Base-by-base conservation (phyloP, 1,140 invertebrate genomes). In the Trichogramma pretiosum region DNA sequence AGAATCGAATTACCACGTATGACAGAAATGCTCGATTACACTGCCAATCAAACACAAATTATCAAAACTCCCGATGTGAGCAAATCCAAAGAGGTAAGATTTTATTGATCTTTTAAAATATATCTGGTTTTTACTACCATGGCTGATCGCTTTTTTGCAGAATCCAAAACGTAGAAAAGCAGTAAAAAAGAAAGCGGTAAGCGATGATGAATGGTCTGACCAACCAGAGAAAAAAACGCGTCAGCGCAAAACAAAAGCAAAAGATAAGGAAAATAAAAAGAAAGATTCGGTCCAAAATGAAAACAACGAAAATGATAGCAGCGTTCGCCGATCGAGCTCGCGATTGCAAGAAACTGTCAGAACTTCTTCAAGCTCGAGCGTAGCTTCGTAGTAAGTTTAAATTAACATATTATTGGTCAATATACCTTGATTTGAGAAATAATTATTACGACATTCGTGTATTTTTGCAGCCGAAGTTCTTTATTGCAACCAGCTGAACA, bases 321-420 rank as follows among this genome's bases (percentile, higher is more conserved):
- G 3, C 16, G 3, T 16, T n/a, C n/a, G n/a, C n/a, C n/a, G n/a
- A n/a, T n/a, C n/a, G n/a, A n/a, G n/a, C n/a, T n/a, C n/a, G 32
- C 41, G 1, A 8, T 1, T 38, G 9, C 1, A 2, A 32, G n/a
- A 1, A n/a, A 33, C 47, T 0, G 54, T 55, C 2, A 45, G 42
- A 33, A 52, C n/a, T n/a, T 22, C 17, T 35, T 45, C 30, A 4
- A 46, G 42, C 3, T 40, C 47, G 21, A 24, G 11, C 7, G 28
- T 11, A n/a, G 13, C 22, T 14, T 42, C 40, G 4, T 17, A 18
- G 60, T 61, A 53, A 37, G 37, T 49, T 17, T 34, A 14, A 50
- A 23, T 22, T 37, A 10, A 13, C 14, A 9, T 28, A 14, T 28
- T 19, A 28, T 16, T 9, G n/a, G n/a, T n/a, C n/a, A n/a, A n/a